Evolutionary conservation across 64 coral and sea anemone species (phyloP).

Genomic region (Cladopsammia gracilis): DNA sequence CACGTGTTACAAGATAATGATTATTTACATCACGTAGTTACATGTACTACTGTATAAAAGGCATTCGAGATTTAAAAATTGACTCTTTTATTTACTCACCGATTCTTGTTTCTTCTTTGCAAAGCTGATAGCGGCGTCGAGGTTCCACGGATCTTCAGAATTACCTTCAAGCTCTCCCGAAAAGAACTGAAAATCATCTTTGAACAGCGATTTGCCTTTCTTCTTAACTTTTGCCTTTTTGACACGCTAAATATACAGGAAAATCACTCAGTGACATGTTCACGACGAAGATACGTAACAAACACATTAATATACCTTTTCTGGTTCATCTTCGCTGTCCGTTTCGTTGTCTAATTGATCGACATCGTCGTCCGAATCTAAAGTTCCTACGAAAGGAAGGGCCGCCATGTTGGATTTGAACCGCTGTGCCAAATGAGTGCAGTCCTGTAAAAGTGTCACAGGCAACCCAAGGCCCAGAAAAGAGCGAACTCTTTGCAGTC

Average conservation of each 20-base stretch:
- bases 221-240: constrained; percentile 6
- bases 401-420: constrained; percentile 35
- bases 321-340: constrained; percentile 19
- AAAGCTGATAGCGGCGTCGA: constrained; percentile 16
- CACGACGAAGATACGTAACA: background rate
- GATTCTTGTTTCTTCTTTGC: constrained; percentile 14
- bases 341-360: constrained; percentile 39
- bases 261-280: background rate
- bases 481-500: too few relatives aligned
- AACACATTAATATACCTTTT: background rate
- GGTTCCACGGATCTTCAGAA: constrained; percentile 20
- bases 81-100: background rate
- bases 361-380: constrained; percentile 50
- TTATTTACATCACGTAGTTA: background rate
- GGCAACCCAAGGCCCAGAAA: background rate
- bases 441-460: background rate
- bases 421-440: background rate
- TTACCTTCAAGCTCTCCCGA: background rate
- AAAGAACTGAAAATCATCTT: constrained; percentile 20
- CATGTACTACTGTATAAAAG: too few relatives aligned
- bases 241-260: background rate
- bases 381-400: constrained; percentile 41
- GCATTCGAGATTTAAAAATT: too few relatives aligned
- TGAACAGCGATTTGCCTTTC: background rate
- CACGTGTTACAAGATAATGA: background rate